These are phyloP conservation scores for Ochropleura leucogaster DNA, from an alignment of 2,888 invertebrate species.

Conservation along the genomic window DNA sequence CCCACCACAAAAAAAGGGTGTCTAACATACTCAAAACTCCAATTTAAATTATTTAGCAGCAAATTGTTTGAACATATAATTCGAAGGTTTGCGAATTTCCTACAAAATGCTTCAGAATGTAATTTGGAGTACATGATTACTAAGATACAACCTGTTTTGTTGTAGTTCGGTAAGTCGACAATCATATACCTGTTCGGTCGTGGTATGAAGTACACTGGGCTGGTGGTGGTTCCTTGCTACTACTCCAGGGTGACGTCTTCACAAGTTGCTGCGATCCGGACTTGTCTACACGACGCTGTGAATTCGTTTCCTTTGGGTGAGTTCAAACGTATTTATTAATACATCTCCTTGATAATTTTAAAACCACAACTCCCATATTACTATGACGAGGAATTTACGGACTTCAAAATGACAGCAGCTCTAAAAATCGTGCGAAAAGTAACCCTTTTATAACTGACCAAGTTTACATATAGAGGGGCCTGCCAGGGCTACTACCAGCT, in stretches of 20 bases:
- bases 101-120: too few relatives aligned
- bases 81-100: neutral
- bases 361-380: neutral
- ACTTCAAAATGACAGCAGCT: neutral
- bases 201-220: conserved; percentile 75
- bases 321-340: conserved; percentile 7
- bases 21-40: neutral
- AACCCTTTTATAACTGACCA: neutral
- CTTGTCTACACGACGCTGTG: conserved; percentile 80
- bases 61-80: neutral
- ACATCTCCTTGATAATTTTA: neutral
- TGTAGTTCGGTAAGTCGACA: conserved; percentile 60
- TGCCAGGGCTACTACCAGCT: too few relatives aligned
- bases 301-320: conserved; percentile 75
- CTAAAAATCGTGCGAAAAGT: neutral
- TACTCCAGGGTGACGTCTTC: conserved; percentile 77
- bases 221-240: conserved; percentile 80
- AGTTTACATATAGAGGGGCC: too few relatives aligned
- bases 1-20: too few relatives aligned
- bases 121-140: neutral
- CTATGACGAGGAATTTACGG: neutral
- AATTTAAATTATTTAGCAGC: neutral
- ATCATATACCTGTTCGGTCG: conserved; percentile 70
- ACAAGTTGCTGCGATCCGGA: conserved; percentile 76
- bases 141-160: conserved; percentile 27